A percentile compares a stretch with the other conserved stretches of the same genome.
phyloP scores from a whole-genome alignment of 1,140 invertebrate species.

The Agrilus planipennis region DNA sequence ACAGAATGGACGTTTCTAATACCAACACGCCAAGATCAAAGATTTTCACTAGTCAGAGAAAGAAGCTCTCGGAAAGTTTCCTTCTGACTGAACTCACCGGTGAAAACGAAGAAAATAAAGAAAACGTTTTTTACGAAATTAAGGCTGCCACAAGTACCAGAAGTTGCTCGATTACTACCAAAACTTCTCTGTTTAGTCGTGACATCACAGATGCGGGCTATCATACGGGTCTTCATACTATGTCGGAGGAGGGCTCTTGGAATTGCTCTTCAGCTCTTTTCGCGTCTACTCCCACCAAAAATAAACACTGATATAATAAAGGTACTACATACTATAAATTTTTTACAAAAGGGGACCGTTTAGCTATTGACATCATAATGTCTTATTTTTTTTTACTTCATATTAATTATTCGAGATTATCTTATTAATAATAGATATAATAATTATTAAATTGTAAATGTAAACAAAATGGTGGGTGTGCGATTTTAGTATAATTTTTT shows the following conservation, averaged over 20 bases:
- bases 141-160: neutral
- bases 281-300: conserved; percentile 25
- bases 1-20: conserved; percentile 25
- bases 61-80: conserved; percentile 32
- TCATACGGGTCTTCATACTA: conserved; percentile 12
- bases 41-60: conserved; percentile 25
- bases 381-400: too few relatives aligned
- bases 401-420: too few relatives aligned
- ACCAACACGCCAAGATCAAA: conserved; percentile 26
- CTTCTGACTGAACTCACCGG: conserved; percentile 16
- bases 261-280: conserved; percentile 14
- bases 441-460: too few relatives aligned
- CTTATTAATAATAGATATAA: too few relatives aligned
- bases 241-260: conserved; percentile 4
- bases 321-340: too few relatives aligned
- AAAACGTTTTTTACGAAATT: conserved; percentile 4
- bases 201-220: conserved; percentile 21
- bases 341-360: too few relatives aligned
- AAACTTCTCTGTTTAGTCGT: conserved; percentile 6
- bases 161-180: conserved; percentile 1
- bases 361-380: too few relatives aligned
- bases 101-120: conserved; percentile 13
- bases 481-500: too few relatives aligned
- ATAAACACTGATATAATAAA: too few relatives aligned
- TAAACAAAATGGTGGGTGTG: too few relatives aligned